phyloP scores from a whole-genome alignment of 2,113 vertebrate species.

The Strix aluco region DNA sequence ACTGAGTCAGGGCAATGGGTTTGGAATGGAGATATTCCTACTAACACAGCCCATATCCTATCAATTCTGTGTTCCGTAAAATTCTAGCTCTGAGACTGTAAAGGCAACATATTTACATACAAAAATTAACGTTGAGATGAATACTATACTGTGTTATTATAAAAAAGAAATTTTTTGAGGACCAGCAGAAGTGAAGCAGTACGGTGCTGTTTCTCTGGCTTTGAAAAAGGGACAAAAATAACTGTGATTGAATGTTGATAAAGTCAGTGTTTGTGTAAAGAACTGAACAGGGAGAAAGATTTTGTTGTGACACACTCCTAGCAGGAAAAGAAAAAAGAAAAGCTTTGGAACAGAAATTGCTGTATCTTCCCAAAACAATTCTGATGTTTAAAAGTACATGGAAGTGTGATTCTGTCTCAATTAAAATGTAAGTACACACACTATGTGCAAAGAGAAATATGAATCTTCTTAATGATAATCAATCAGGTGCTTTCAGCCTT shows the following conservation, averaged over 20 bases:
- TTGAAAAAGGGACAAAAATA: background rate
- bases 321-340: background rate
- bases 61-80: background rate
- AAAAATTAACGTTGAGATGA: background rate
- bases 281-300: background rate
- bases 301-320: background rate
- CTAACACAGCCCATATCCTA: background rate
- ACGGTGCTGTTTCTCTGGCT: background rate
- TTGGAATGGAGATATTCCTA: background rate
- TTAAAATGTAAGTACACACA: background rate
- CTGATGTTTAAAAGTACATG: background rate
- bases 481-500: background rate
- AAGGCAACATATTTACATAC: background rate
- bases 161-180: background rate
- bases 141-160: background rate
- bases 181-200: background rate
- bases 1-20: background rate
- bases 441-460: background rate
- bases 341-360: background rate
- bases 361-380: background rate
- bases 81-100: background rate
- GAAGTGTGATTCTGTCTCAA: background rate
- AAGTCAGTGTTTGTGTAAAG: background rate
- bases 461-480: background rate
- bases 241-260: background rate